Evolutionary conservation across 2,113 vertebrate species (phyloP).

Genomic region (Pseudopodoces humilis): DNA sequence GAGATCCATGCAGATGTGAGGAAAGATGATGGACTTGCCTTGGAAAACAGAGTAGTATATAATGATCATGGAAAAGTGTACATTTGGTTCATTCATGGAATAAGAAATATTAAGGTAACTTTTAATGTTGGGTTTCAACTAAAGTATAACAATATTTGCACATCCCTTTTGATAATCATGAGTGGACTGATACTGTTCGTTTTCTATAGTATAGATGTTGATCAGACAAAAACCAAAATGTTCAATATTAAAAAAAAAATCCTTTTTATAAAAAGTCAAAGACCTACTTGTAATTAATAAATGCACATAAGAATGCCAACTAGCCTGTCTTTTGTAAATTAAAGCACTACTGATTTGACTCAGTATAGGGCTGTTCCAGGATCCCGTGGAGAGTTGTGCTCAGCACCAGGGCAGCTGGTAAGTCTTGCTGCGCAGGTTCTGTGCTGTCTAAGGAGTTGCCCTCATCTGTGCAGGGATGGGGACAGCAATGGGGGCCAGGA

Average conservation of each 20-base stretch:
- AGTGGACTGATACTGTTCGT: background rate
- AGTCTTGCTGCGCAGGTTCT: background rate
- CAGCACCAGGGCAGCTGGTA: background rate
- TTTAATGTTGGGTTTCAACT: slow-evolving; percentile 28
- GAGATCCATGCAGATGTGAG: slow-evolving; percentile 88
- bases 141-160: slow-evolving; percentile 43
- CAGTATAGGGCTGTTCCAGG: background rate
- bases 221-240: slow-evolving; percentile 57
- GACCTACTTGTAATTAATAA: slow-evolving; percentile 55
- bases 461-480: background rate
- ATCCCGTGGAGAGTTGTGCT: background rate
- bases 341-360: slow-evolving; percentile 8
- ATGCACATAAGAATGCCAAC: slow-evolving; percentile 56
- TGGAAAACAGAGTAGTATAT: background rate
- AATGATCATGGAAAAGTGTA: background rate
- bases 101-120: background rate
- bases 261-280: slow-evolving; percentile 39
- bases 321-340: slow-evolving; percentile 56
- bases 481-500: background rate
- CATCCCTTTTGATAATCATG: slow-evolving; percentile 63
- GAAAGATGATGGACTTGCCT: slow-evolving; percentile 39
- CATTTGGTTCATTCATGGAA: background rate
- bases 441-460: background rate
- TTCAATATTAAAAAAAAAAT: slow-evolving; percentile 5
- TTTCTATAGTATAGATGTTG: slow-evolving; percentile 39